Evolutionary conservation across 2,888 invertebrate genomes (phyloP).

Genomic region (Cheilosia vulpina): DNA sequence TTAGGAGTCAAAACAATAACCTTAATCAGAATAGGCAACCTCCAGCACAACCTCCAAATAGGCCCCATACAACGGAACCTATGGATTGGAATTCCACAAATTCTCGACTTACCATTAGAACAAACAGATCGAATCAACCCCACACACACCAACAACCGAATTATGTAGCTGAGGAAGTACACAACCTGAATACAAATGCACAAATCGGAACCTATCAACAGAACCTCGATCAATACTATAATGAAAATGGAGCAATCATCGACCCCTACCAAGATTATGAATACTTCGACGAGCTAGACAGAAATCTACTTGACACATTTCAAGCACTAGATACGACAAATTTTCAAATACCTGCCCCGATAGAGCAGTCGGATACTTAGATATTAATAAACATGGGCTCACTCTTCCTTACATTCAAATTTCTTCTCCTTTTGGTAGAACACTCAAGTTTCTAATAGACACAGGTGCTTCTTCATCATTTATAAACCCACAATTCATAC

Average conservation of each 20-base stretch:
- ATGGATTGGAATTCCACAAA: constrained; percentile 26
- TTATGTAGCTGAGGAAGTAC: neutral
- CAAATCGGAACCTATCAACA: neutral
- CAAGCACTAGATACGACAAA: constrained; percentile 15
- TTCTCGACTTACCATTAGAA: constrained; percentile 2
- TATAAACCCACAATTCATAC: constrained; percentile 27
- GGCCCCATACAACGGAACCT: too few relatives aligned
- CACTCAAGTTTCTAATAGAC: constrained; percentile 47
- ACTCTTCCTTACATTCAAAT: constrained; percentile 56
- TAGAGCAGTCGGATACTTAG: constrained; percentile 41
- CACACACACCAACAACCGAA: neutral
- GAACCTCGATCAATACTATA: constrained; percentile 1
- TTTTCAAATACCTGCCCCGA: constrained; percentile 19
- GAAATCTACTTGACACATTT: too few relatives aligned
- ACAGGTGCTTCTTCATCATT: constrained; percentile 47
- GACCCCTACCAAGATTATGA: neutral
- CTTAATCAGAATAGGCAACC: too few relatives aligned
- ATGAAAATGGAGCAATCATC: constrained; percentile 1
- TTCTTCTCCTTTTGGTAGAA: constrained; percentile 55
- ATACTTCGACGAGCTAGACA: neutral
- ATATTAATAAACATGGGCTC: constrained; percentile 38
- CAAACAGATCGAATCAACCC: constrained; percentile 16
- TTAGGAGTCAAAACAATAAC: too few relatives aligned
- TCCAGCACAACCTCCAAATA: too few relatives aligned
- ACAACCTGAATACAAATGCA: constrained; percentile 8